These are phyloP conservation scores for Ceyx melanurus DNA, from an alignment of 2,113 vertebrate genomes.

Conservation along the genomic window DNA sequence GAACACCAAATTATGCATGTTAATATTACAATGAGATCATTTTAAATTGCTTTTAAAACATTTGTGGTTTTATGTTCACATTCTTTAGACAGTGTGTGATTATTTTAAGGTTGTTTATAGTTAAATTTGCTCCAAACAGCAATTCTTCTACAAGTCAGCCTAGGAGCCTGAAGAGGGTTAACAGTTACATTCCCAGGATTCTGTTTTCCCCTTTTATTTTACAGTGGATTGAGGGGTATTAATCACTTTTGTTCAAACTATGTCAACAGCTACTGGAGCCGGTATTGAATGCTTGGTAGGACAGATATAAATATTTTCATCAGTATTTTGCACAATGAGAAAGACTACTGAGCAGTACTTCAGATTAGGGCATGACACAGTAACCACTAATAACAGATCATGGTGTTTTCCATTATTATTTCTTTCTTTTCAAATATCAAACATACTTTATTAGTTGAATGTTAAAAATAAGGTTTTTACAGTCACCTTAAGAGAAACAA, in stretches of 20 bases:
- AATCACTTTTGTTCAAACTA: neutral
- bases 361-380: neutral
- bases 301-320: neutral
- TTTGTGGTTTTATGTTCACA: neutral
- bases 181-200: neutral
- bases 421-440: slow-evolving; percentile 11
- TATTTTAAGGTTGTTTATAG: neutral
- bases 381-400: neutral
- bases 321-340: neutral
- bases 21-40: neutral
- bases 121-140: neutral
- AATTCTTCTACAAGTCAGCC: neutral
- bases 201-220: neutral
- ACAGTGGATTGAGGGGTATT: neutral
- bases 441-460: slow-evolving; percentile 30
- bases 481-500: slow-evolving; percentile 20
- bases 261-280: neutral
- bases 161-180: neutral
- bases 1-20: neutral
- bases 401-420: slow-evolving; percentile 6
- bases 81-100: neutral
- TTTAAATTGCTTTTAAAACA: neutral
- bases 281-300: neutral
- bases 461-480: slow-evolving; percentile 20
- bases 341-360: neutral